Percentiles rank a stretch among this genome's conserved stretches.
phyloP scores from a whole-genome alignment of 2,797 vertebrate species.

The Coregonus sp. region DNA sequence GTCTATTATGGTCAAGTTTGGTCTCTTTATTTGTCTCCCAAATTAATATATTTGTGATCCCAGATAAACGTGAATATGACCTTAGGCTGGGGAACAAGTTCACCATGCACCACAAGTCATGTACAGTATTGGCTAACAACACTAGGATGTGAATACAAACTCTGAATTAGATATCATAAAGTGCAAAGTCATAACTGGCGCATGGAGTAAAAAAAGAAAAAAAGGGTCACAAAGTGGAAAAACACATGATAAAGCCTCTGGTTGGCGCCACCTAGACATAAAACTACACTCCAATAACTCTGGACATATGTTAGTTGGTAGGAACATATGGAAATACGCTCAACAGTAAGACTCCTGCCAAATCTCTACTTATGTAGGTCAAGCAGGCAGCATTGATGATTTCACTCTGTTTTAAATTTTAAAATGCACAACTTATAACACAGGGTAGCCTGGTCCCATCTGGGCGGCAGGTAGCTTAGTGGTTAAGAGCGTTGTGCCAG shows the following conservation, averaged over 20 bases:
- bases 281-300: slow-evolving; percentile 8
- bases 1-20: not conserved
- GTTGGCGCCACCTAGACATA: slow-evolving; percentile 11
- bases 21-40: not conserved
- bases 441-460: not conserved
- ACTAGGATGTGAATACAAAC: not conserved
- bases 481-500: no score
- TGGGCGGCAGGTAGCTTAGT: no score
- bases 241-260: not conserved
- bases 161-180: not conserved
- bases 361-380: slow-evolving; percentile 8
- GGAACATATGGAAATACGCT: slow-evolving; percentile 14
- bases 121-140: no score
- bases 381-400: slow-evolving; percentile 6
- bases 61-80: not conserved
- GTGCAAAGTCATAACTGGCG: no score
- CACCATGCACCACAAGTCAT: no score
- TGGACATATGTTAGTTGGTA: not conserved
- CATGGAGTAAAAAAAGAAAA: not conserved
- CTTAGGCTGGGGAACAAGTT: no score
- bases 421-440: not conserved
- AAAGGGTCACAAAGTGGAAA: not conserved
- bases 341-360: not conserved
- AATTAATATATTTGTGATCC: not conserved
- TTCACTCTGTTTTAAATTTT: not conserved